These are phyloP conservation scores for Alces alces DNA, from an alignment of 2,113 vertebrate genomes.

Conservation along the genomic window DNA sequence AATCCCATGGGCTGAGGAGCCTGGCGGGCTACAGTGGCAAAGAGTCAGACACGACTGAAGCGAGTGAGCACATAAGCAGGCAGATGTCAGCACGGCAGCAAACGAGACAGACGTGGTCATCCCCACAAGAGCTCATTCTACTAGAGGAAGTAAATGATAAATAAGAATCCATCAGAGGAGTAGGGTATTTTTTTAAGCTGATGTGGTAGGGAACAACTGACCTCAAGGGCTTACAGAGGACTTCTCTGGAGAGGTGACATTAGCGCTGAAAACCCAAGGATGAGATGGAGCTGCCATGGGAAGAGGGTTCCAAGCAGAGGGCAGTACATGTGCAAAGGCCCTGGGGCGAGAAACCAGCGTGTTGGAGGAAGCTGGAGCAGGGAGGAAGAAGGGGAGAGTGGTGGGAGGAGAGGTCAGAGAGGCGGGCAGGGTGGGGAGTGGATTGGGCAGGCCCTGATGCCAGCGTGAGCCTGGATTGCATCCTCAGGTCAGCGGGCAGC, in stretches of 20 bases:
- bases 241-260: neutral
- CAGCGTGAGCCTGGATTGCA: neutral
- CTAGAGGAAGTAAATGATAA: neutral
- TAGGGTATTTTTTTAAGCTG: neutral
- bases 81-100: neutral
- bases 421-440: rapidly evolving
- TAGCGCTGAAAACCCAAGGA: neutral
- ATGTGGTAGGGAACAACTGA: neutral
- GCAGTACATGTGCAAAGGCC: neutral
- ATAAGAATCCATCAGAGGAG: neutral
- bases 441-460: neutral
- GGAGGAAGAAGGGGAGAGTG: neutral
- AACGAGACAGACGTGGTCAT: neutral
- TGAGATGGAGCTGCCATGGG: rapidly evolving
- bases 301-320: neutral
- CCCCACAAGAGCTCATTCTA: neutral
- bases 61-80: rapidly evolving
- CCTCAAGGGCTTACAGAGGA: neutral
- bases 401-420: neutral
- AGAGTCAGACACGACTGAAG: neutral
- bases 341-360: neutral
- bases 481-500: neutral
- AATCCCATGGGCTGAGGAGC: neutral
- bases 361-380: neutral
- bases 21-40: neutral